Evolutionary conservation across 2,888 invertebrate species (phyloP).

Genomic region (Drosophila paracracens): DNA sequence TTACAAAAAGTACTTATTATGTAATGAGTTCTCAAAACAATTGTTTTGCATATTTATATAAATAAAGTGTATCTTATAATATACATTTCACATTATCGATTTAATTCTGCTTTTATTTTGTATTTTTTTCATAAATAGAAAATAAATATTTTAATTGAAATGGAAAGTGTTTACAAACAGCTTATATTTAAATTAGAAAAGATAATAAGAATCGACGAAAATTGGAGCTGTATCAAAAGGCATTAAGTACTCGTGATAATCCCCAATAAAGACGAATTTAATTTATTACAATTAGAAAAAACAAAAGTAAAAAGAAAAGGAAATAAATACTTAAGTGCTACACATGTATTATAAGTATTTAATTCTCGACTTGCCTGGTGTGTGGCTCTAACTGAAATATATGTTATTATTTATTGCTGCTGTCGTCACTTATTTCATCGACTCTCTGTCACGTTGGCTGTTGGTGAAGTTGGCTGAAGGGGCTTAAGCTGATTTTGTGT

Average conservation of each 20-base stretch:
- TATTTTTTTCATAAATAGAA: not conserved
- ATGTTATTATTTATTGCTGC: not conserved
- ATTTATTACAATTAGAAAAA: not conserved
- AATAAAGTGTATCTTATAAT: not conserved
- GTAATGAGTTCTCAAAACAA: not conserved
- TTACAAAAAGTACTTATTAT: not conserved
- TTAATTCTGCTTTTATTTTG: not conserved
- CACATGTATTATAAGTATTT: not conserved
- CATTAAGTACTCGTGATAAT: not conserved
- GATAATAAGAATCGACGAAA: not conserved
- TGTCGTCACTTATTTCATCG: slow-evolving; percentile 7
- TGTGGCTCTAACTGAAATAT: not conserved
- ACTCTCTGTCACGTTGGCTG: slow-evolving; percentile 28
- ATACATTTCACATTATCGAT: not conserved
- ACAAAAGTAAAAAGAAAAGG: not conserved
- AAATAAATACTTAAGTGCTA: not conserved
- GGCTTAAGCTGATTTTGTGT: slow-evolving; percentile 53
- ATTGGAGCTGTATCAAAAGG: not conserved
- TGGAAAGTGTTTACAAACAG: not conserved
- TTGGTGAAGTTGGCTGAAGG: slow-evolving; percentile 35
- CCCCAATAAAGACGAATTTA: not conserved
- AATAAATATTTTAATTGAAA: not conserved
- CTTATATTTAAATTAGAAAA: not conserved
- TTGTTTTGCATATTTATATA: not conserved
- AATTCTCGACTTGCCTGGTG: not conserved